Evolutionary conservation across 1,140 invertebrate genomes (phyloP).

Genomic region (Diorhabda elongata): DNA sequence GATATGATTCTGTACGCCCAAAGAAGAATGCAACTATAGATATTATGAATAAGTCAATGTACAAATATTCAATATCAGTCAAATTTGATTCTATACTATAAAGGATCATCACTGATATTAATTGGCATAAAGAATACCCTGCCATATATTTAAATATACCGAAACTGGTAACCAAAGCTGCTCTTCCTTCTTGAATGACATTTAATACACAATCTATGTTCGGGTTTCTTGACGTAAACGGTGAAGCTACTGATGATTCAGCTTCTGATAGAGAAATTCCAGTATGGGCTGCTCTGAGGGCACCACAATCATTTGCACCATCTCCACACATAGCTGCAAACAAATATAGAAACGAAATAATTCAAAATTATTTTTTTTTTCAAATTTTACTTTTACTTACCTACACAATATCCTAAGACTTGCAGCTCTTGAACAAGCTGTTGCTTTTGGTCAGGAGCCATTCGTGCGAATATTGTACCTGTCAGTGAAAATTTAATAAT

Average conservation of each 20-base stretch:
- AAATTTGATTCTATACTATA: conserved; percentile 80
- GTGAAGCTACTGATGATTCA: conserved; percentile 93
- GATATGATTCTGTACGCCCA: conserved; percentile 72
- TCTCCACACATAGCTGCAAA: conserved; percentile 90
- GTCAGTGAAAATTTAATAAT: background rate
- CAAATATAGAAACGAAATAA: conserved; percentile 14
- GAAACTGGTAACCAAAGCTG: conserved; percentile 92
- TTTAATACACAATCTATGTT: conserved; percentile 89
- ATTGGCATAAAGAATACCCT: conserved; percentile 75
- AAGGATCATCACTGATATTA: conserved; percentile 84
- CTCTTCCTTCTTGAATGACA: conserved; percentile 89
- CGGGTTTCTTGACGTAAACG: conserved; percentile 86
- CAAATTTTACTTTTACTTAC: conserved; percentile 49
- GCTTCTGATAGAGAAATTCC: conserved; percentile 95
- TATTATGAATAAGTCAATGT: conserved; percentile 77
- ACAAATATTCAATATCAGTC: conserved; percentile 80
- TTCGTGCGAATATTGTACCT: conserved; percentile 89
- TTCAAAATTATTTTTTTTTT: background rate
- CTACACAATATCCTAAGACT: conserved; percentile 80
- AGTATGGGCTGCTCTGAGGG: conserved; percentile 90
- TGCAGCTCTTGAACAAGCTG: conserved; percentile 86
- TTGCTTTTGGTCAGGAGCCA: conserved; percentile 97
- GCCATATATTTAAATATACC: conserved; percentile 94
- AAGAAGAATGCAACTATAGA: conserved; percentile 82
- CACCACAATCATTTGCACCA: conserved; percentile 96